Base-by-base conservation (phyloP, 2,113 vertebrate genomes). In the Columba livia region DNA sequence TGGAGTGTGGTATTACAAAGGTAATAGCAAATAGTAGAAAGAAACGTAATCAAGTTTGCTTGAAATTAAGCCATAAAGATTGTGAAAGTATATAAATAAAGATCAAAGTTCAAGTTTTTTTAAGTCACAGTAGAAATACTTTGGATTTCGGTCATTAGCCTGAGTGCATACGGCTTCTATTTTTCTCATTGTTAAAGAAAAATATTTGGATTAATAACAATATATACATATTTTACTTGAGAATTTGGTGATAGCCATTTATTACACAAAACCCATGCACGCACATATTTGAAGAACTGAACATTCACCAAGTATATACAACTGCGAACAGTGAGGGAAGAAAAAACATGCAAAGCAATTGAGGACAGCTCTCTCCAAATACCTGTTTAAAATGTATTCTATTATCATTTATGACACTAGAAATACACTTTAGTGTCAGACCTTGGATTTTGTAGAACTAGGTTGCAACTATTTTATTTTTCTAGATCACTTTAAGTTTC, bases 101-200 rank as follows among this genome's bases (percentile, higher is more conserved):
- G 29, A 40, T 11, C 11, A 29, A 53, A 47, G 19, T 6, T 58
- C 2, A 5, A 4, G 0, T 1, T 16, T 62, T 51, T 66, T n/a
- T 19, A 36, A 40, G 24, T 17, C n/a, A 47, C 25, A 58, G 42
- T 36, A 81, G 23, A 38, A 56, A 79, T 80, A 81, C 28, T 77
- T 58, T 40, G 42, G 19, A 44, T 3, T 56, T 56, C 15, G 32
- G 11, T 77, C 10, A 44, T 44, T 17, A 44, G 42, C 16, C 18
- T 60, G 21, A 14, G 3, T 31, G 15, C 17, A 78, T 77, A 53
- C 58, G 9, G 24, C 23, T 50, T 6, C 6, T 42, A 32, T n/a
- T 53, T 79, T 81, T 69, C 50, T 48, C 38, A 54, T 18, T 3
- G 42, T 64, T 58, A 50, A 71, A 78, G 17, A 64, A 64, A 80